These are phyloP conservation scores for Sesamia inferens DNA, from an alignment of 2,888 invertebrate species.

Conservation along the genomic window DNA sequence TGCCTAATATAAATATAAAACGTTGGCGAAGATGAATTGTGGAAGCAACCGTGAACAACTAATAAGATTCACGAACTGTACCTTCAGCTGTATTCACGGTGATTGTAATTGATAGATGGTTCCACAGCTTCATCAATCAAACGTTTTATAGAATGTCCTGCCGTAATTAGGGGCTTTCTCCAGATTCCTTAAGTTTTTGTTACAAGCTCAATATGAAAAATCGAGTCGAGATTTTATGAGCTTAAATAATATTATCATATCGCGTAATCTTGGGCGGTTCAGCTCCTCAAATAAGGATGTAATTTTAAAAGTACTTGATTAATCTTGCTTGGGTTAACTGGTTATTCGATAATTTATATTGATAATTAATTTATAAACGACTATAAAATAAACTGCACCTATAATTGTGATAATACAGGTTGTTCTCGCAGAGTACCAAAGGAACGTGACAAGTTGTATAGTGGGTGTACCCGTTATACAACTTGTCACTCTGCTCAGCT, in stretches of 20 bases:
- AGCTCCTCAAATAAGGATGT: conserved; percentile 9
- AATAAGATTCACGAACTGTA: conserved; percentile 45
- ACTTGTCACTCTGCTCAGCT: conserved; percentile 4
- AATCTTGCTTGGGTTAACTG: not conserved
- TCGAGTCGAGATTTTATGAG: conserved; percentile 38
- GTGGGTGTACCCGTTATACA: not conserved
- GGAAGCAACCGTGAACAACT: conserved; percentile 1
- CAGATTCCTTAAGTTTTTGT: conserved; percentile 60
- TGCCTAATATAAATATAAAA: too few relatives aligned
- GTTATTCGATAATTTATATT: not conserved
- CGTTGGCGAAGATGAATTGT: too few relatives aligned
- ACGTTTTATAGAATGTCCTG: conserved; percentile 70
- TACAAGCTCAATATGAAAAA: conserved; percentile 45
- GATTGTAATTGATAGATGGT: conserved; percentile 75
- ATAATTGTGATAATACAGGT: not conserved
- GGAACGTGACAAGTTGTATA: not conserved
- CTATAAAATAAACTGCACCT: not conserved
- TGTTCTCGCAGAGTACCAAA: not conserved
- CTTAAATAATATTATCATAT: conserved; percentile 14
- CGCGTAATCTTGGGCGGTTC: not conserved
- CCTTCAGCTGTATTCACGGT: conserved; percentile 58
- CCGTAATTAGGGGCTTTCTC: conserved; percentile 68
- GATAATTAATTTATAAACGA: not conserved
- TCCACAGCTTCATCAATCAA: conserved; percentile 71
- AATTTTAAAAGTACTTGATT: not conserved